These are phyloP conservation scores for Luperina testacea DNA, from an alignment of 2,888 invertebrate genomes.

Conservation along the genomic window DNA sequence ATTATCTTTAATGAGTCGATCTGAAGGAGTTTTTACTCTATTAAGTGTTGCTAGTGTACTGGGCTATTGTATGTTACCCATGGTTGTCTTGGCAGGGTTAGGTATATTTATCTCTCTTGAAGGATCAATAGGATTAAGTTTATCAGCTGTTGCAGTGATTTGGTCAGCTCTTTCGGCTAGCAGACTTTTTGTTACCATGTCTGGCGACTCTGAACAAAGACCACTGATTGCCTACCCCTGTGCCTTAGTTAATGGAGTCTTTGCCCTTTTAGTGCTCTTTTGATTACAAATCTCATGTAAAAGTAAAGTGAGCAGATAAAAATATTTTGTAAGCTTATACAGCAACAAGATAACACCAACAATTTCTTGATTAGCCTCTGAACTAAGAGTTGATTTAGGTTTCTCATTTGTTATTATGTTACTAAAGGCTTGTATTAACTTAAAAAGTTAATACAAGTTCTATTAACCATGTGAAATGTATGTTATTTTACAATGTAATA, in stretches of 20 bases:
- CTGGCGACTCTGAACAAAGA: constrained; percentile 96
- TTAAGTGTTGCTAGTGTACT: constrained; percentile 96
- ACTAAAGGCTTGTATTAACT: background rate
- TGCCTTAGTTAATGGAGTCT: constrained; percentile 97
- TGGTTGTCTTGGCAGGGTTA: constrained; percentile 95
- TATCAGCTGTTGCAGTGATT: constrained; percentile 92
- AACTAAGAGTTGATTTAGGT: constrained; percentile 3
- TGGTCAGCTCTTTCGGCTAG: constrained; percentile 98
- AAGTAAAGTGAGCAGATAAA: constrained; percentile 17
- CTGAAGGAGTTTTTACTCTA: constrained; percentile 93
- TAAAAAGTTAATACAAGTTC: constrained; percentile 25
- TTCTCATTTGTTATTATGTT: constrained; percentile 6
- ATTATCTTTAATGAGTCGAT: constrained; percentile 94
- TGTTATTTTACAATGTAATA: constrained; percentile 41
- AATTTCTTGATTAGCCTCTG: background rate
- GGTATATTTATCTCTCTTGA: constrained; percentile 95
- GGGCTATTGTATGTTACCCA: constrained; percentile 98
- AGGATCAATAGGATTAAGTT: constrained; percentile 92
- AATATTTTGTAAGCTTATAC: constrained; percentile 6
- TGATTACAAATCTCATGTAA: constrained; percentile 80
- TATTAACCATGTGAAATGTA: constrained; percentile 24
- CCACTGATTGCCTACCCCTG: constrained; percentile 97
- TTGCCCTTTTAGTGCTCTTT: constrained; percentile 97
- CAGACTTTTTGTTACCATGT: constrained; percentile 97
- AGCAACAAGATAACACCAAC: background rate